These are phyloP conservation scores for Danio rerio DNA, from an alignment of 2,113 vertebrate species.

Conservation along the genomic window GRCz12tu NC_133192.1:30016501-30017000, in stretches of 20 bases:
- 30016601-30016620: slow-evolving; percentile 19
- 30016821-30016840: slow-evolving; percentile 87
- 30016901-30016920: slow-evolving; percentile 85
- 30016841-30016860: slow-evolving; percentile 88
- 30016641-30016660: slow-evolving; percentile 5
- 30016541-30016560: slow-evolving; percentile 11
- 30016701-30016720: slow-evolving; percentile 18
- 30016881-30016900: slow-evolving; percentile 86
- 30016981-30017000: neutral
- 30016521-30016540: slow-evolving; percentile 1
- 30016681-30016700: slow-evolving; percentile 4
- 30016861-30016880: slow-evolving; percentile 87
- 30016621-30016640: neutral
- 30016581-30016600: neutral
- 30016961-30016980: neutral
- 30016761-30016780: slow-evolving; percentile 90
- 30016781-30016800: slow-evolving; percentile 83
- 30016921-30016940: slow-evolving; percentile 80
- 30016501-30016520: neutral
- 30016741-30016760: slow-evolving; percentile 81
- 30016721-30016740: slow-evolving; percentile 39
- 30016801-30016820: slow-evolving; percentile 86
- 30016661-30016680: neutral
- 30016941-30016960: neutral
- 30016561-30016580: slow-evolving; percentile 33